phyloP scores from a whole-genome alignment of 2,113 vertebrate species.

The Myrmecophaga tridactyla region DNA sequence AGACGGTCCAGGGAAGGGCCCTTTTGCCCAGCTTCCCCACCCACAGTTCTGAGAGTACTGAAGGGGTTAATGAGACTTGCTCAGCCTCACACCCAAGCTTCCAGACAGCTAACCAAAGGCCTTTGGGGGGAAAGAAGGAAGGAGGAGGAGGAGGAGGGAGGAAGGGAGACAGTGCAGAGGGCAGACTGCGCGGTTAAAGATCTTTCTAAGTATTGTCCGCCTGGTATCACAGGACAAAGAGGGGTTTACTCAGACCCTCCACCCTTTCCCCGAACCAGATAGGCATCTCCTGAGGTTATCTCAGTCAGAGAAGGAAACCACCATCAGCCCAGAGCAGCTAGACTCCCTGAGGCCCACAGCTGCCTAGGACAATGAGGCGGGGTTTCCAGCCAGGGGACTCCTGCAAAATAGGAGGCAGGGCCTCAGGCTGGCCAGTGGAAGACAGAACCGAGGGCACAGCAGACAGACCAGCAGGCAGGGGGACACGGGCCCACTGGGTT shows the following conservation, averaged over 20 bases:
- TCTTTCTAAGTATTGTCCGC: not conserved
- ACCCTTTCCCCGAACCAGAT: constrained; percentile 21
- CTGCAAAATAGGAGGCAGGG: not conserved
- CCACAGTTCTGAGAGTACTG: not conserved
- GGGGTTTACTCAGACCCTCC: constrained; percentile 1
- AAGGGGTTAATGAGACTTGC: not conserved
- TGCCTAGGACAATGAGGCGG: constrained; percentile 20
- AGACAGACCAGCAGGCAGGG: not conserved
- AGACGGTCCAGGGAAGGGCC: not conserved
- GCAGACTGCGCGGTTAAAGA: not conserved
- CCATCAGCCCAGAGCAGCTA: not conserved
- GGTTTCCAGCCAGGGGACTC: constrained; percentile 49
- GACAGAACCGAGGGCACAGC: not conserved
- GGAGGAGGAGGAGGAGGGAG: not conserved
- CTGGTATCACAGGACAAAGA: not conserved
- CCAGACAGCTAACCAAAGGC: not conserved
- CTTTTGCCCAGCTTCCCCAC: not conserved
- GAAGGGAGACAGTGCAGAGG: not conserved
- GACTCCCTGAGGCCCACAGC: constrained; percentile 10
- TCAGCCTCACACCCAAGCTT: not conserved
- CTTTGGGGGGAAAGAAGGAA: not conserved
- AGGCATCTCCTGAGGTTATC: constrained; percentile 53
- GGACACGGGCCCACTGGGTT: not conserved
- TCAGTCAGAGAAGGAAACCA: constrained; percentile 39
- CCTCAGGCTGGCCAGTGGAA: not conserved